phyloP scores from a whole-genome alignment of 2,797 vertebrate species.

The Macrochelys suwanniensis region DNA sequence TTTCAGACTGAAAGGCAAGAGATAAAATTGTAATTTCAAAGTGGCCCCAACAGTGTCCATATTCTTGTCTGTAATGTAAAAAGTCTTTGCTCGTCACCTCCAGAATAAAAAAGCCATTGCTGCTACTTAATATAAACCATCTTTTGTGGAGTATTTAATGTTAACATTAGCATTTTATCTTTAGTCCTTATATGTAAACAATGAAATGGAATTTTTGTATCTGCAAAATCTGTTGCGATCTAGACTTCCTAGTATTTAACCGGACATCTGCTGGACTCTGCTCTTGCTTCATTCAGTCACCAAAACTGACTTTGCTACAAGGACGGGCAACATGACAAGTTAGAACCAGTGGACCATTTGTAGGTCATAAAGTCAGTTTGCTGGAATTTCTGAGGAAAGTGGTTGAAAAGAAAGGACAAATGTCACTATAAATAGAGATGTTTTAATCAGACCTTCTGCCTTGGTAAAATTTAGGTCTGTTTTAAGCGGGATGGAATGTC shows the following conservation, averaged over 20 bases:
- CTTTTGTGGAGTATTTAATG: conserved; percentile 50
- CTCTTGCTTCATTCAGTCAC: conserved; percentile 79
- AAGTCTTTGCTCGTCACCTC: conserved; percentile 37
- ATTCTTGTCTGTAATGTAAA: conserved; percentile 54
- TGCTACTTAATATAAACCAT: conserved; percentile 49
- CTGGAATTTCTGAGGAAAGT: conserved; percentile 89
- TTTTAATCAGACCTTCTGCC: conserved; percentile 89
- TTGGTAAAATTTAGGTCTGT: conserved; percentile 86
- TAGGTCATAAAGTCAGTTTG: conserved; percentile 88
- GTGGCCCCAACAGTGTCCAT: conserved; percentile 26
- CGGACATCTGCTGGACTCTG: conserved; percentile 89
- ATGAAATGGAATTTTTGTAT: conserved; percentile 35
- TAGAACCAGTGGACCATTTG: conserved; percentile 83
- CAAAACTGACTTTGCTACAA: conserved; percentile 80
- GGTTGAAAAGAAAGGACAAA: conserved; percentile 90
- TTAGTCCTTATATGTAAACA: conserved; percentile 24
- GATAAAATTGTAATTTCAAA: conserved; percentile 73
- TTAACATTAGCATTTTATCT: conserved; percentile 47
- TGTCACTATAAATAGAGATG: conserved; percentile 89
- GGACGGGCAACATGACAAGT: conserved; percentile 81
- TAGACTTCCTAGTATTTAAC: conserved; percentile 79
- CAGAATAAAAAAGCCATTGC: conserved; percentile 47
- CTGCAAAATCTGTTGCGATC: conserved; percentile 29
- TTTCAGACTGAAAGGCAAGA: conserved; percentile 69
- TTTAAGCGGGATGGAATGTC: conserved; percentile 85